phyloP scores from a whole-genome alignment of 1,140 invertebrate genomes.

The Archivesica marissinica region DNA sequence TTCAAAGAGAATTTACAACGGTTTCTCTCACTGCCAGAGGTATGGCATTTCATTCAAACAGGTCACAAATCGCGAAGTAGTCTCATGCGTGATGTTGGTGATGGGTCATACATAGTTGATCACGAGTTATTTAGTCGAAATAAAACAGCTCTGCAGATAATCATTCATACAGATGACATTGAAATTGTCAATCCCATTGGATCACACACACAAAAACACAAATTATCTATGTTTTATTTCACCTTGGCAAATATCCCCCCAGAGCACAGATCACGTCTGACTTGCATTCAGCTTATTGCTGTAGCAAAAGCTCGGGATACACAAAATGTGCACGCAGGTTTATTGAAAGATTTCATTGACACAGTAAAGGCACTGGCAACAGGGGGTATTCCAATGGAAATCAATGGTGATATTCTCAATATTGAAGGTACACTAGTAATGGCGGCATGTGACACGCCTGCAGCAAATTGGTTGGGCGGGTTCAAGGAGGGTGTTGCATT shows the following conservation, averaged over 20 bases:
- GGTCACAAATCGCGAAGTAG: constrained; percentile 12
- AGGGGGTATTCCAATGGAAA: background rate
- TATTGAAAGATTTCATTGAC: constrained; percentile 8
- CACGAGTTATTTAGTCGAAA: constrained; percentile 16
- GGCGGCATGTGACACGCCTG: background rate
- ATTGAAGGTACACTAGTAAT: background rate
- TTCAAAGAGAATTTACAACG: background rate
- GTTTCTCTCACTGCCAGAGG: constrained; percentile 35
- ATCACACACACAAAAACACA: constrained; percentile 12
- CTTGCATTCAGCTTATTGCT: background rate
- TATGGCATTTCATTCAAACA: constrained; percentile 24
- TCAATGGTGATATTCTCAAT: background rate
- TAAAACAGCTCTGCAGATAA: constrained; percentile 22
- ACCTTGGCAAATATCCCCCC: constrained; percentile 18
- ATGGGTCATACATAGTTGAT: constrained; percentile 3
- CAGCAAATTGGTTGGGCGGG: constrained; percentile 2
- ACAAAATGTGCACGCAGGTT: background rate
- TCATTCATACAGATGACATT: constrained; percentile 42
- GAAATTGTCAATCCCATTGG: constrained; percentile 56
- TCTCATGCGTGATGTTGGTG: constrained; percentile 41
- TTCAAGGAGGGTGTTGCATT: constrained; percentile 2
- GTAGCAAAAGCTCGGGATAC: background rate
- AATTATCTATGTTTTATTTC: background rate
- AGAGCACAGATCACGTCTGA: constrained; percentile 2
- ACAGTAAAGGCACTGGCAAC: background rate